Conservation (phyloP, 2,888 invertebrate species). For the Hirudinaria manillensis region DNA sequence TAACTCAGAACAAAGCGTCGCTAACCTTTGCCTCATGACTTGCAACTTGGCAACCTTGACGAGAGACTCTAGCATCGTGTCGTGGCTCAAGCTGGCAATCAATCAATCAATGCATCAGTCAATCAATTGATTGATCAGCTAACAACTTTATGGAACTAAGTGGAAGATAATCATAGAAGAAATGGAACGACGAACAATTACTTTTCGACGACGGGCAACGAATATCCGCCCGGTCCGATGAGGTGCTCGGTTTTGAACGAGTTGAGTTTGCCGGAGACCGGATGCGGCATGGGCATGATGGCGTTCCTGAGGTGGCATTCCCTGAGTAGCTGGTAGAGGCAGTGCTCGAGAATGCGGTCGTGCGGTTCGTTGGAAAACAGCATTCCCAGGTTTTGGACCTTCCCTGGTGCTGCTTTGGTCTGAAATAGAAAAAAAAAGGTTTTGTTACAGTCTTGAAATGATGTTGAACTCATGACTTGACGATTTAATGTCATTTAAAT, state of each 20-base stretch:
- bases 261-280: conserved; percentile 84
- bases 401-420: not conserved
- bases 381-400: not conserved
- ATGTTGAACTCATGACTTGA: too few species aligned
- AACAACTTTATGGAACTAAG: too few species aligned
- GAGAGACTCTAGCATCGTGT: conserved; percentile 88
- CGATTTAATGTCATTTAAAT: too few species aligned
- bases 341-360: conserved; percentile 93
- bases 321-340: conserved; percentile 82
- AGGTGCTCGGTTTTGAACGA: conserved; percentile 83
- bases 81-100: conserved; percentile 48
- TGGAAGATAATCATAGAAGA: too few species aligned
- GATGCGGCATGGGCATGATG: conserved; percentile 89
- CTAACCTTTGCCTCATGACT: conserved; percentile 36
- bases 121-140: too few species aligned
- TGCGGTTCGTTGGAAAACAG: conserved; percentile 62
- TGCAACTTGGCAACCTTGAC: conserved; percentile 86
- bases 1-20: too few species aligned
- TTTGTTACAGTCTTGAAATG: too few species aligned
- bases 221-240: conserved; percentile 84
- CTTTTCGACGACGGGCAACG: conserved; percentile 60
- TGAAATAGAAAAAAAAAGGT: not conserved
- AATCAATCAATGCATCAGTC: not conserved
- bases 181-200: not conserved
- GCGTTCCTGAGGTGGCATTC: conserved; percentile 87